A percentile compares a stretch with the other conserved stretches of the same genome.
Evolutionary conservation across 2,797 vertebrate species (phyloP).

Genomic region (Sebastes kiyomatsui): DNA sequence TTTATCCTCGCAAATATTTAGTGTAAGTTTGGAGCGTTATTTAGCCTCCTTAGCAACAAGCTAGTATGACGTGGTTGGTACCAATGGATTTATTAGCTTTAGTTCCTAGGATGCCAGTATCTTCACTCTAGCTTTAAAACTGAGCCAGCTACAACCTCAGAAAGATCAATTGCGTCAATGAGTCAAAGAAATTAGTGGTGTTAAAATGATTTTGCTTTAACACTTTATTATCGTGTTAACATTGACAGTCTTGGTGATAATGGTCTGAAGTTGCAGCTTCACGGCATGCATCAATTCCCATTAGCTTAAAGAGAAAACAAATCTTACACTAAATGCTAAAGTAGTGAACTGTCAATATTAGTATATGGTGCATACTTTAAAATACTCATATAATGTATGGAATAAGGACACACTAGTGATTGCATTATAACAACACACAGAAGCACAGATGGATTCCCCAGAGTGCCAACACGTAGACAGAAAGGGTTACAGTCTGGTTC

Average conservation of each 20-base stretch:
- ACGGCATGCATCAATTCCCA: not conserved
- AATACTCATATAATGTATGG: not conserved
- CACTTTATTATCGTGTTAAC: no score
- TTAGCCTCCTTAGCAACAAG: no score
- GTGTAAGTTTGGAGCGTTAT: no score
- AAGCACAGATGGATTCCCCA: conserved; percentile 9
- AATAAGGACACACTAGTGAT: not conserved
- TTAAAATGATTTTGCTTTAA: no score
- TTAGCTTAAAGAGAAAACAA: not conserved
- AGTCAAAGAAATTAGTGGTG: no score
- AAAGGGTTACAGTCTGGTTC: conserved; percentile 28
- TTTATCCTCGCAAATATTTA: no score
- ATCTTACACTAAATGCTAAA: not conserved
- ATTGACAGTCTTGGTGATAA: not conserved
- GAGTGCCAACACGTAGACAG: conserved; percentile 12
- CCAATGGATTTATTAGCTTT: no score
- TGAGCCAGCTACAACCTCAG: no score
- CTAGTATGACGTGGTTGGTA: no score
- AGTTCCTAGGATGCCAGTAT: no score
- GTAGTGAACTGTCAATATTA: not conserved
- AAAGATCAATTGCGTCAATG: no score
- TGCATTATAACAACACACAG: not conserved
- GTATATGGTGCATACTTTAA: not conserved
- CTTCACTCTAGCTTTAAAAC: no score
- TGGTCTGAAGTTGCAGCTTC: not conserved